Evolutionary conservation across 2,113 vertebrate species (phyloP).

Genomic region (Peromyscus californicus): DNA sequence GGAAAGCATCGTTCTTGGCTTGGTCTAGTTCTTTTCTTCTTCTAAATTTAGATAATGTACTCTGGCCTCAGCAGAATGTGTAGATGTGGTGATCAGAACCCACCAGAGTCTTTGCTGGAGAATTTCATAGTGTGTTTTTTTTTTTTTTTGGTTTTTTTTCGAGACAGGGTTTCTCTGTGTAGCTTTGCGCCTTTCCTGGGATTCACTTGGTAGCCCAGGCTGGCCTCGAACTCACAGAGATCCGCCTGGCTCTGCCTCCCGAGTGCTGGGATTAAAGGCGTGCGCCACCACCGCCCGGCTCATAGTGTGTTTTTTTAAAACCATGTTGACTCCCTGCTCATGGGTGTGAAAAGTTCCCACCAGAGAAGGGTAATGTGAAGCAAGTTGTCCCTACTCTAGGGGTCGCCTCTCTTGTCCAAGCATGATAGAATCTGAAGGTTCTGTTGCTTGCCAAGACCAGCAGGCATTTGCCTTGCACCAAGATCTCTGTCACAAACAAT

Average conservation of each 20-base stretch:
- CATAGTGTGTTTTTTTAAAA: neutral
- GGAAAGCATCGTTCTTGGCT: neutral
- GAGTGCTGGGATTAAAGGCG: too few relatives aligned
- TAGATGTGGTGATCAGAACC: neutral
- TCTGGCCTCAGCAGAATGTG: neutral
- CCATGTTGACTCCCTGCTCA: neutral
- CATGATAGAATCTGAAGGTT: conserved; percentile 54
- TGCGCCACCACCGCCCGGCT: too few relatives aligned
- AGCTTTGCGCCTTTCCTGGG: too few relatives aligned
- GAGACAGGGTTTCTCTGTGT: too few relatives aligned
- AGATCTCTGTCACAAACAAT: conserved; percentile 77
- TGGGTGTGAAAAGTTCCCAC: conserved; percentile 18
- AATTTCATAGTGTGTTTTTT: conserved; percentile 5
- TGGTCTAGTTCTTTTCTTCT: neutral
- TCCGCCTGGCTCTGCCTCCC: too few relatives aligned
- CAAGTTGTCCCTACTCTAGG: neutral
- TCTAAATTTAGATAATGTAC: neutral
- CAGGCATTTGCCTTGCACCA: conserved; percentile 78
- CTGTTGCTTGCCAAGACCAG: conserved; percentile 7
- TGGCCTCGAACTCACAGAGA: too few relatives aligned
- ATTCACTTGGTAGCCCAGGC: too few relatives aligned
- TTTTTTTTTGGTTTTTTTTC: too few relatives aligned
- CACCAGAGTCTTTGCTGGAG: neutral
- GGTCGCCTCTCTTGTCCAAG: conserved; percentile 4
- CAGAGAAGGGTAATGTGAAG: neutral